These are phyloP conservation scores for Cremastinae sp. DNA, from an alignment of 2,888 invertebrate species.

Conservation along the genomic window DNA sequence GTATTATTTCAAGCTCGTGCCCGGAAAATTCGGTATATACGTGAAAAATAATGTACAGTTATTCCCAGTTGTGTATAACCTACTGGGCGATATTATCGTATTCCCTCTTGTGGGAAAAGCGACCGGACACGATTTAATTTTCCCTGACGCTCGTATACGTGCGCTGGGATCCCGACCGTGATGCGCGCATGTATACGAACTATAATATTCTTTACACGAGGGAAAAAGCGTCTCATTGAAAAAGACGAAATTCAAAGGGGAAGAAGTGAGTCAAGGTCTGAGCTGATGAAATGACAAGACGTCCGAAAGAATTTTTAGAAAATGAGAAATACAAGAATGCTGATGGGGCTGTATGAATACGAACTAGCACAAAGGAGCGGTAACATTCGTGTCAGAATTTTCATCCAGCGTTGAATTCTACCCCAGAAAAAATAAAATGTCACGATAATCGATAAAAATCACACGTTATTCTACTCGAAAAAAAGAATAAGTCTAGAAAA, in stretches of 20 bases:
- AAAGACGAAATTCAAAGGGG: constrained; percentile 32
- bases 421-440: too few relatives aligned
- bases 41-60: background rate
- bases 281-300: background rate
- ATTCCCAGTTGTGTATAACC: background rate
- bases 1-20: constrained; percentile 45
- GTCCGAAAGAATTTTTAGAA: too few relatives aligned
- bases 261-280: constrained; percentile 39
- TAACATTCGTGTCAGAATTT: too few relatives aligned
- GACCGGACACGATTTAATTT: constrained; percentile 56
- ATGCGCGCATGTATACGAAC: background rate
- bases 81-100: constrained; percentile 38
- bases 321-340: too few relatives aligned
- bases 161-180: background rate
- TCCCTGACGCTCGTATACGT: constrained; percentile 21
- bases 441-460: too few relatives aligned
- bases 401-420: too few relatives aligned
- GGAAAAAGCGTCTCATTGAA: constrained; percentile 28
- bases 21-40: background rate
- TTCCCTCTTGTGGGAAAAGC: constrained; percentile 47
- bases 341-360: too few relatives aligned
- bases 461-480: too few relatives aligned
- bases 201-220: constrained; percentile 27
- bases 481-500: too few relatives aligned
- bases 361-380: too few relatives aligned